Conservation (phyloP, 2,797 vertebrate species). For the Babyrousa celebensis region DNA sequence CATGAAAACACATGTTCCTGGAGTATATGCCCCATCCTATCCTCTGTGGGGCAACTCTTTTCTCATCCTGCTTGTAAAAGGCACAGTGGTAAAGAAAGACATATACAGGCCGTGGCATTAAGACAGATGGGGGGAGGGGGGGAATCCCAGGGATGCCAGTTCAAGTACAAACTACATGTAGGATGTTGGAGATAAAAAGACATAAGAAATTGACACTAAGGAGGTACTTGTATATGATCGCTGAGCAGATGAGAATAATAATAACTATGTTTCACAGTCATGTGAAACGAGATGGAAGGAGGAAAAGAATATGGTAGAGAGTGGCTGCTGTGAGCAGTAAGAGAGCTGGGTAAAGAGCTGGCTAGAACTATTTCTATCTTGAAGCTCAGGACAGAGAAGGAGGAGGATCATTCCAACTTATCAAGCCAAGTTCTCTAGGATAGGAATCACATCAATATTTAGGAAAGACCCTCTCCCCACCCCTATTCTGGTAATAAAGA, state of each 20-base stretch:
- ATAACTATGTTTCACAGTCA: neutral
- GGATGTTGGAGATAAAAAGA: neutral
- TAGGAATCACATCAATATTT: neutral
- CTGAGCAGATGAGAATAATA: neutral
- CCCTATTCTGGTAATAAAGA: neutral
- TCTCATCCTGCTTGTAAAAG: neutral
- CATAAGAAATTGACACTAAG: neutral
- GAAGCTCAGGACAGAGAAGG: neutral
- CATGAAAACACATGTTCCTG: neutral
- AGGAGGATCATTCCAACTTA: neutral
- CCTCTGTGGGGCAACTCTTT: neutral
- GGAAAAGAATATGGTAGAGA: neutral
- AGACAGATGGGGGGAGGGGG: neutral
- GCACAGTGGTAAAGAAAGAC: neutral
- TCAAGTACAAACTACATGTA: neutral
- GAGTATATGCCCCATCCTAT: neutral
- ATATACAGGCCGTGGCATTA: neutral
- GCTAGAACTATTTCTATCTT: neutral
- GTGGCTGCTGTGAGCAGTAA: neutral
- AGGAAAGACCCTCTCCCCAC: neutral
- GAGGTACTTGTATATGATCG: neutral
- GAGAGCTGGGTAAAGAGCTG: neutral
- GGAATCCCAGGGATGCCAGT: neutral
- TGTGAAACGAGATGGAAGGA: neutral
- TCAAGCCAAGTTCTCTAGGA: slow-evolving; percentile 7